Evolutionary conservation across 2,888 invertebrate genomes (phyloP), one percentile per base, ranked within the genome.

Genomic region (Cephus runcator): DNA sequence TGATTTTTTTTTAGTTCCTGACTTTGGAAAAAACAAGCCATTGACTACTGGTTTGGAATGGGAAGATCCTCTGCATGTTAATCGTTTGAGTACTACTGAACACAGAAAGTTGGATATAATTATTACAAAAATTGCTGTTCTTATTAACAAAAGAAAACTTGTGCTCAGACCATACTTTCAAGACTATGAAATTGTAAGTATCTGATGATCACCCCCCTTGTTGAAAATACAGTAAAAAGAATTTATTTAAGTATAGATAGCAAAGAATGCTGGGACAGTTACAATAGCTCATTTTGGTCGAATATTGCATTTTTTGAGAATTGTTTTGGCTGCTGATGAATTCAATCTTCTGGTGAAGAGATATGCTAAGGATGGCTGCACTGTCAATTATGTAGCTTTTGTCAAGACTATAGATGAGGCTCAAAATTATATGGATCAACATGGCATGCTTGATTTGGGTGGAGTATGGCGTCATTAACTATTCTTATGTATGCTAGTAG

Each of bases 381-480:
- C 96, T 34, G 92, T 97, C 1, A 96, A 96, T 91, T 97, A 96
- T 87, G 93, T 96, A 12, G 95, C 95, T 11, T 96, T 97, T 88
- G 91, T 96, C 9, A 93, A 93, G 77, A 94, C 95, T 1, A 92
- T 96, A 12, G 94, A 96, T 77, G 94, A 94, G 23, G 94, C 95
- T 34, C 94, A 94, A 82, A 92, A 93, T 73, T 95, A 95, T 83
- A 89, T 95, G 81, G 93, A 94, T 80, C 85, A 91, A 30, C 91
- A 93, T 83, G 92, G 93, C 69, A 91, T 93, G 82, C 80, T 93
- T 78, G 93, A 93, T 87, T 86, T 92, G 1, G 94, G 94, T 15
- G 94, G 94, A 87, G 95, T 95, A 88, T 4, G 34, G 31, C 11
- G 6, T 34, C 15, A 34, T 34, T 23, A 11, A 4, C 9, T 34